Conservation (phyloP, 2,113 vertebrate species). For the Uria aalge region DNA sequence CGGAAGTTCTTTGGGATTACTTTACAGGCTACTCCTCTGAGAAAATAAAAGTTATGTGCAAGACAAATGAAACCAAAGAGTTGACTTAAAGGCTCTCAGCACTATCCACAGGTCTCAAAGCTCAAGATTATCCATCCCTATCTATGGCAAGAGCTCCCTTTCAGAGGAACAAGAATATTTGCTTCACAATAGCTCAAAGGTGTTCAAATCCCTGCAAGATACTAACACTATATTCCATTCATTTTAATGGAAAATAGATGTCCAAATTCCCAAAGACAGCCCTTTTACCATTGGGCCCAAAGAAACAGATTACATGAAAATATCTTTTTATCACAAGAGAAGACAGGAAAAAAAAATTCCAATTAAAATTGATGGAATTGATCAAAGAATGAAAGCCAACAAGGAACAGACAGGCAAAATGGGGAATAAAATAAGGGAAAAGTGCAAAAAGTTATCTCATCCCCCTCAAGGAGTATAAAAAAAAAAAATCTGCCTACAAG, state of each 20-base stretch:
- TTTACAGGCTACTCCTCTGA: not conserved
- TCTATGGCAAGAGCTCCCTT: not conserved
- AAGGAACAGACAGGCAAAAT: constrained; percentile 45
- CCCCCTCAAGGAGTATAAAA: constrained; percentile 6
- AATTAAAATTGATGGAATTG: constrained; percentile 64
- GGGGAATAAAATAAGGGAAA: constrained; percentile 49
- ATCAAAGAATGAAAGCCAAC: constrained; percentile 56
- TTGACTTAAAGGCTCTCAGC: not conserved
- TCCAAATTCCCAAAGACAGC: constrained; percentile 57
- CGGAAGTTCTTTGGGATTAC: not conserved
- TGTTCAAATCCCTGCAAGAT: constrained; percentile 54
- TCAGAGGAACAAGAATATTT: constrained; percentile 5
- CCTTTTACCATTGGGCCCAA: constrained; percentile 51
- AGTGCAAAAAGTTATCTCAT: constrained; percentile 28
- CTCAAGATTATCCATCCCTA: not conserved
- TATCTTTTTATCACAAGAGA: constrained; percentile 63
- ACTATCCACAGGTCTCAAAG: not conserved
- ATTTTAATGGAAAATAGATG: constrained; percentile 60
- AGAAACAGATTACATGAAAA: constrained; percentile 55
- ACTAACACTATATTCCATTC: constrained; percentile 24
- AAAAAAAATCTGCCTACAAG: not conserved
- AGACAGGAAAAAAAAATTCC: constrained; percentile 58
- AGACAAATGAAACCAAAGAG: not conserved
- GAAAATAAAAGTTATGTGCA: not conserved
- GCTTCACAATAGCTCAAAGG: constrained; percentile 35